Evolutionary conservation across 2,797 vertebrate species (phyloP).

Genomic region (Botia kubotai): DNA sequence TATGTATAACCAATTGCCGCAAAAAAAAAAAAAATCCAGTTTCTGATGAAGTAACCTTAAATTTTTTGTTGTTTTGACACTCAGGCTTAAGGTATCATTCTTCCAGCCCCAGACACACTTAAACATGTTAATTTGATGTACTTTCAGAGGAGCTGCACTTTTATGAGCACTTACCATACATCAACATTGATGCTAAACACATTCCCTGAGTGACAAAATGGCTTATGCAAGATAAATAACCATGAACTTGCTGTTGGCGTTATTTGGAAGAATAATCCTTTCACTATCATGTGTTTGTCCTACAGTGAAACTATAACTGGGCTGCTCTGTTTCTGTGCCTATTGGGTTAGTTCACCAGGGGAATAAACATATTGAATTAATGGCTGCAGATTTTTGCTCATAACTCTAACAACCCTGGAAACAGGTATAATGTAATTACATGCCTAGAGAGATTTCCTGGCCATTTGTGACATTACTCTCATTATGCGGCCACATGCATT

Average conservation of each 20-base stretch:
- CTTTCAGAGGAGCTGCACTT: conserved; percentile 18
- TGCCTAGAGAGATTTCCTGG: background rate
- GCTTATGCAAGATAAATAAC: conserved; percentile 11
- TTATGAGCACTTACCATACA: conserved; percentile 33
- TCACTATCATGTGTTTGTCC: background rate
- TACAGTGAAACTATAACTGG: background rate
- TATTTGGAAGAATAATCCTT: background rate
- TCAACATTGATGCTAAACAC: conserved; percentile 12
- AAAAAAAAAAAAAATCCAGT: no score
- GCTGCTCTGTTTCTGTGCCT: background rate
- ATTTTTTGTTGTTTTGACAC: background rate
- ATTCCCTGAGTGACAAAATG: conserved; percentile 22
- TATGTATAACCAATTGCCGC: no score
- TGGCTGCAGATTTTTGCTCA: conserved; percentile 18
- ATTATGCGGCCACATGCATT: background rate
- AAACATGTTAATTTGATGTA: conserved; percentile 17
- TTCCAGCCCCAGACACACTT: background rate
- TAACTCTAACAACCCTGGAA: background rate
- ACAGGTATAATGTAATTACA: conserved; percentile 35
- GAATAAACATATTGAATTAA: conserved; percentile 10
- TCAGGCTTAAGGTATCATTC: background rate
- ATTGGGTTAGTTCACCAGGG: background rate
- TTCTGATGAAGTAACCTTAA: no score
- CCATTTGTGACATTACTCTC: conserved; percentile 5
- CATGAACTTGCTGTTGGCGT: background rate